Evolutionary conservation across 2,113 vertebrate species (phyloP).

Genomic region (Panthera leo): DNA sequence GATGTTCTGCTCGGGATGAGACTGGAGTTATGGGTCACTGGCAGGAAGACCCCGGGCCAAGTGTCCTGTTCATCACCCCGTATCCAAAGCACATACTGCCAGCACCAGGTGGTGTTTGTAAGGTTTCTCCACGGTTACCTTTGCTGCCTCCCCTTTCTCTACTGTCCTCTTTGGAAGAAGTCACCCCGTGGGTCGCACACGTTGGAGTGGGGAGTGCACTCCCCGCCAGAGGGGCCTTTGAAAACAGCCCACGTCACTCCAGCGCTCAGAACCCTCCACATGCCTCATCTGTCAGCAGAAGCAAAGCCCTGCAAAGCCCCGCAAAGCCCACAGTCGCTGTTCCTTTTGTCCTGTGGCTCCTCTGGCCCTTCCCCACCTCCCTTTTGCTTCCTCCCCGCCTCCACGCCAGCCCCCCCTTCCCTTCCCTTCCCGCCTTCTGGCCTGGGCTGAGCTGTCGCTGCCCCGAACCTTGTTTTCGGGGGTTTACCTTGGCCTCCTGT

Average conservation of each 20-base stretch:
- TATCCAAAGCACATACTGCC: background rate
- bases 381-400: background rate
- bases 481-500: background rate
- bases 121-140: background rate
- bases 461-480: too few species aligned
- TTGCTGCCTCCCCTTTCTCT: background rate
- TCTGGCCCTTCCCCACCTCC: background rate
- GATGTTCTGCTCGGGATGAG: background rate
- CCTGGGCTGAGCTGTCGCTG: background rate
- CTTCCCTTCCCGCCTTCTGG: background rate
- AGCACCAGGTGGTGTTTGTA: background rate
- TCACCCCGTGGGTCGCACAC: background rate
- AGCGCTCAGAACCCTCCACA: background rate
- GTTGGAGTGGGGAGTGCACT: background rate
- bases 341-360: background rate
- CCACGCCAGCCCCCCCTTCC: background rate
- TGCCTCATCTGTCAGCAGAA: background rate
- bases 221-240: background rate
- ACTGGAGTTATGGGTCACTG: background rate
- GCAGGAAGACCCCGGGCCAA: background rate
- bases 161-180: background rate
- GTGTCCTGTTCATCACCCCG: background rate
- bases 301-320: background rate
- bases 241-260: background rate
- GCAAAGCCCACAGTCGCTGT: background rate